Base-by-base conservation (phyloP, 2,113 vertebrate species). In the Dryoscopus gambensis region DNA sequence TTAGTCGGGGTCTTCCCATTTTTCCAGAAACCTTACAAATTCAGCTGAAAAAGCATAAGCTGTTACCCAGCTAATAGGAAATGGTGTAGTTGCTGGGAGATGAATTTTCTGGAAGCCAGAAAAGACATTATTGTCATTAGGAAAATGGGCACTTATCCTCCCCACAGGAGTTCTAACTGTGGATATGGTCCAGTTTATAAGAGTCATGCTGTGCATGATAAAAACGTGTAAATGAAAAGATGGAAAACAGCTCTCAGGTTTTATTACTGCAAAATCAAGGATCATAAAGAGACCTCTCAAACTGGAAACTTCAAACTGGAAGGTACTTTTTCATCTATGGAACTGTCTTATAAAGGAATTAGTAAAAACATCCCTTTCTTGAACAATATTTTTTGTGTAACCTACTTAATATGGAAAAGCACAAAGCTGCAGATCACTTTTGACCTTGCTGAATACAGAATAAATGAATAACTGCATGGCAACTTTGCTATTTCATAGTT, bases 211-310 rank as follows among this genome's bases (percentile, higher is more conserved):
- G 68, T 79, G 87, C 12, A 44, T 87, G 89, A 83, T 63, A 92
- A 97, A 96, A 93, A 93, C 0, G 35, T 91, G 57, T 93, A 92
- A 96, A 96, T 95, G 90, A 95, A 95, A 96, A 42, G 31, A 93
- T 69, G 40, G 79, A 89, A 86, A 97, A 81, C 69, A 94, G 47
- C 68, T 80, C 63, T 95, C 3, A 8, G 82, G 40, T 88, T 97
- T 96, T 95, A 93, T 92, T 95, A 87, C 9, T 68, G 79, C 69
- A 69, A 88, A 96, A 91, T 94, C 63, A 53, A 85, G 71, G 49
- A 62, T 81, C 87, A 93, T 80, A 93, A 96, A 95, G 88, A 90
- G 68, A 85, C 37, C 14, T 86, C 53, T 77, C n/a, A 56, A 90
- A 79, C 90, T 24, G 15, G 78, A 85, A 93, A 35, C 84, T 60